Evolutionary conservation across 2,888 invertebrate genomes (phyloP), one percentile per base, ranked within the genome.

Genomic region (Galerucella nymphaeae): DNA sequence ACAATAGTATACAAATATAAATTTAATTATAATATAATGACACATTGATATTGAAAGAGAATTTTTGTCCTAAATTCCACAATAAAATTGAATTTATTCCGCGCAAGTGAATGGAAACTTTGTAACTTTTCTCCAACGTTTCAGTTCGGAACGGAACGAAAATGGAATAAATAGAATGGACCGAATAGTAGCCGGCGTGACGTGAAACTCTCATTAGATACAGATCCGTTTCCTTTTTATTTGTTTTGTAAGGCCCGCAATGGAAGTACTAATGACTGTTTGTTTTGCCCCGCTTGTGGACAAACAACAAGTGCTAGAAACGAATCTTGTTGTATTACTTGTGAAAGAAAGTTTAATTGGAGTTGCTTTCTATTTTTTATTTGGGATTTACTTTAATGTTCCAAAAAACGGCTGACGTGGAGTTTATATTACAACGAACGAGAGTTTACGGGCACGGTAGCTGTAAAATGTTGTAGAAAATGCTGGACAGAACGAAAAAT

Each of bases 161-260:
- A 70, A 70, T 63, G 70, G 63, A 63, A 63, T 42, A 20, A 57
- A 70, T 63, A 70, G 68, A 61, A 68, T 20, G 14, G 57, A 64
- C 55, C 57, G 63, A 64, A 70, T 70, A 70, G 70, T 70, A 57
- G 55, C 63, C 70, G 57, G 55, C 70, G 70, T 70, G 70, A 70
- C 57, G 70, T 70, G 70, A 70, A 70, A 64, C 63, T 70, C 63
- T 70, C 70, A 70, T 70, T 70, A 70, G 70, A 42, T 59, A 50
- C 67, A 67, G 67, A 67, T 67, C 58, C 66, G 66, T 66, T 67
- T 67, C 48, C 50, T 59, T 66, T 62, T 59, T 67, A 67, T 66
- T 66, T 66, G 57, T 66, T 66, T 66, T 45, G 18, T 14, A 45
- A 45, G 20, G 16, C 23, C 20, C 58, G 57, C 66, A 66, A 55